phyloP scores from a whole-genome alignment of 2,113 vertebrate genomes.

The Seriola dumerili region DNA sequence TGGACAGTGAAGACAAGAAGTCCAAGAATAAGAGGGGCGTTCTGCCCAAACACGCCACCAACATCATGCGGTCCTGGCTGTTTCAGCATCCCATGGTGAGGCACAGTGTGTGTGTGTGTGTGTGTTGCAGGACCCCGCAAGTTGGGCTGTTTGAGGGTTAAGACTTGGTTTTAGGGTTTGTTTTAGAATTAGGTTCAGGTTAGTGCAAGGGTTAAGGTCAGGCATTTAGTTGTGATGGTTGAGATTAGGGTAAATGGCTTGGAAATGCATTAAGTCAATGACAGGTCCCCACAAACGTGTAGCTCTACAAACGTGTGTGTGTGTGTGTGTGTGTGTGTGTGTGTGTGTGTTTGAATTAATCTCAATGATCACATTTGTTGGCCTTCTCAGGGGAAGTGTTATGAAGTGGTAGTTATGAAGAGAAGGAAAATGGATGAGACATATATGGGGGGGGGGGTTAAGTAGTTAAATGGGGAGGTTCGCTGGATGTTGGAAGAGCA shows the following conservation, averaged over 20 bases:
- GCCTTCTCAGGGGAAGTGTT: background rate
- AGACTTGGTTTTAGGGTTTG: too few species aligned
- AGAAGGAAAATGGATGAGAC: too few species aligned
- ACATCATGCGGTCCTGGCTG: slow-evolving; percentile 99
- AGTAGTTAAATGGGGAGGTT: background rate
- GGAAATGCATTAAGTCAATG: background rate
- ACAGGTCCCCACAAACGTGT: too few species aligned
- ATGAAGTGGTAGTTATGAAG: too few species aligned
- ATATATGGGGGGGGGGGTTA: background rate
- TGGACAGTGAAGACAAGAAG: slow-evolving; percentile 98
- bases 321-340: background rate
- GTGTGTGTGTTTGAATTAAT: background rate
- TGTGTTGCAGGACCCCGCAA: background rate
- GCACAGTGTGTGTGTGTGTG: background rate
- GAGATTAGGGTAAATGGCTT: too few species aligned
- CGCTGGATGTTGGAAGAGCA: background rate
- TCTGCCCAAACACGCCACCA: slow-evolving; percentile 98
- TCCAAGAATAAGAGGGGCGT: slow-evolving; percentile 98
- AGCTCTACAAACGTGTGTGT: background rate
- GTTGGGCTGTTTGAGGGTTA: too few species aligned
- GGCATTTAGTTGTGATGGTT: too few species aligned
- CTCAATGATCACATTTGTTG: background rate
- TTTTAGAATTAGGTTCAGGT: too few species aligned
- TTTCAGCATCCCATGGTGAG: slow-evolving; percentile 99
- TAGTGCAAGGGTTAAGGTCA: too few species aligned